Evolutionary conservation across 2,888 invertebrate species (phyloP), one percentile per base, ranked within the genome.

Genomic region (Scaptomyza parva): DNA sequence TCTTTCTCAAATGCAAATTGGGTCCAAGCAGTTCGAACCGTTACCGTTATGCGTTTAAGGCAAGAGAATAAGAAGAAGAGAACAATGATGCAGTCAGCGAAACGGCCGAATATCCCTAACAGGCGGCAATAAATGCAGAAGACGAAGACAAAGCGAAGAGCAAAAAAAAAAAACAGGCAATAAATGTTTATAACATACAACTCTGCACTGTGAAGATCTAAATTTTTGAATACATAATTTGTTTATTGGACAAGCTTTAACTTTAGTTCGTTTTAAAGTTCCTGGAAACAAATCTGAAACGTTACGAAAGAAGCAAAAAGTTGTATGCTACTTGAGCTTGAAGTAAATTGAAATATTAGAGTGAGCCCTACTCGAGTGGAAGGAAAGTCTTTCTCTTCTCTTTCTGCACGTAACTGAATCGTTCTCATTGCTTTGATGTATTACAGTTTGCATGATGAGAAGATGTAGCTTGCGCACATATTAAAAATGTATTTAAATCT

Each of bases 1-100:
- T 8, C 1, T 12, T 30, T 30, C 12, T 18, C n/a, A n/a, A n/a
- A n/a, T n/a, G n/a, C n/a, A 2, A 43, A 37, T 45, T 41, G 22
- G 41, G 6, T 18, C 14, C 39, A 60, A 69, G 54, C n/a, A 33
- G 30, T 41, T 57, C 57, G 35, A 45, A 40, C 12, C 43, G 43
- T 69, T 74, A 75, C 80, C 80, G 78, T 81, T 83, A 78, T 75
- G 61, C 44, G 37, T 40, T 61, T 58, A 73, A 48, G 43, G 53
- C 53, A 11, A 59, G 51, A 50, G 20, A 59, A 33, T 20, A 26
- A 58, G 14, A 17, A 20, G 18, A 22, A 14, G 24, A 44, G 18
- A 30, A 20, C 22, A n/a, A 30, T 9, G 30, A 18, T 47, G 47
- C 18, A 20, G 3, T n/a, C 30, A 9, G 0, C 18, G 2, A 18